Conservation (phyloP, 64 coral and sea anemone genomes). For the Actinia tenebrosa region DNA sequence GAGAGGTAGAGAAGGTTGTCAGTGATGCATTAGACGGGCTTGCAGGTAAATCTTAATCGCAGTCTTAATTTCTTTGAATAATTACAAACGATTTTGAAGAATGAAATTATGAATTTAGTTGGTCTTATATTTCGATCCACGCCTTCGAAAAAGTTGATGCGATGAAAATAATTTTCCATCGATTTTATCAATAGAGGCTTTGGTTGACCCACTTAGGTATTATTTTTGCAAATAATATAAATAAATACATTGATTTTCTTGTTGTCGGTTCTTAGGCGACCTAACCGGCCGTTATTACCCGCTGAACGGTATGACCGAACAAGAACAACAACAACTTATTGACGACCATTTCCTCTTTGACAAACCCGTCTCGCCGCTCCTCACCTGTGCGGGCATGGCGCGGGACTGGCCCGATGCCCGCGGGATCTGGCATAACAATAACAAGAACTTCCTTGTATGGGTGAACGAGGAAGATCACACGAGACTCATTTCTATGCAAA, state of each 20-base stretch:
- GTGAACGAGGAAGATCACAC: conserved; percentile 99
- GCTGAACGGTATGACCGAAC: conserved; percentile 88
- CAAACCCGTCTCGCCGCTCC: conserved; percentile 95
- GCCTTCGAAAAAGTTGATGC: too few species aligned
- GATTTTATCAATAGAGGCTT: not conserved
- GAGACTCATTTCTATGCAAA: conserved; percentile 95
- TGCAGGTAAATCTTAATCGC: conserved; percentile 37
- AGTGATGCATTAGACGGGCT: conserved; percentile 82
- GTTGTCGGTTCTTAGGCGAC: conserved; percentile 50
- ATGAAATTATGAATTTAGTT: not conserved
- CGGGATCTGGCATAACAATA: conserved; percentile 90
- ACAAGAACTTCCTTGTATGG: conserved; percentile 97
- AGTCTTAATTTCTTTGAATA: not conserved
- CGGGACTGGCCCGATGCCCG: conserved; percentile 99
- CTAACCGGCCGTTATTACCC: conserved; percentile 87
- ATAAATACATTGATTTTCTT: not conserved
- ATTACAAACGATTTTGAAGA: not conserved
- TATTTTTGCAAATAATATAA: not conserved
- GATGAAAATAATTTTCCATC: not conserved
- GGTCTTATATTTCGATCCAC: not conserved
- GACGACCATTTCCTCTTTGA: conserved; percentile 98
- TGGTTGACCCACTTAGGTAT: not conserved
- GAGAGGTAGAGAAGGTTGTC: conserved; percentile 87
- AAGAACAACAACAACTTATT: conserved; percentile 88
- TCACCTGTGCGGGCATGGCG: conserved; percentile 98